Conservation (phyloP, 2,113 vertebrate species). For the Ovis canadensis region DNA sequence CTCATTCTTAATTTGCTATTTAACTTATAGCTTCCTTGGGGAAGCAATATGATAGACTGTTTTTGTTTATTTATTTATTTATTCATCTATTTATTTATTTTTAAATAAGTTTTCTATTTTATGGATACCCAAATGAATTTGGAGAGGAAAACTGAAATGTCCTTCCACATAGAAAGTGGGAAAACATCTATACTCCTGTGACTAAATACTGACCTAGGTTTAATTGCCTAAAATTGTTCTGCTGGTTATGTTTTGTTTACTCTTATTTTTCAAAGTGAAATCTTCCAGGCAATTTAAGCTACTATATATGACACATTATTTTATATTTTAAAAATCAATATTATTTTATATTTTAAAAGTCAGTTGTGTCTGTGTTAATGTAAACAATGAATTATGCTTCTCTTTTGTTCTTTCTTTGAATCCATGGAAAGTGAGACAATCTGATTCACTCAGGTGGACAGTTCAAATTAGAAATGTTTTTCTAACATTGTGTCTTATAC, state of each 20-base stretch:
- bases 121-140: not conserved
- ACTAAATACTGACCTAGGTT: not conserved
- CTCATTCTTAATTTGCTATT: slow-evolving; percentile 12
- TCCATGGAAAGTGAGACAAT: not conserved
- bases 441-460: not conserved
- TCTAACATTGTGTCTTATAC: not conserved
- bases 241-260: not conserved
- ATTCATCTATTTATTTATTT: not conserved
- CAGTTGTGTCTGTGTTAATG: not conserved
- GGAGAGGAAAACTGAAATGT: not conserved
- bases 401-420: not conserved
- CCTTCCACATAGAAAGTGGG: not conserved
- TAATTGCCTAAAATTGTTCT: not conserved
- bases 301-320: not conserved
- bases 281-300: not conserved
- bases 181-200: not conserved
- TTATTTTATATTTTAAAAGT: not conserved
- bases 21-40: not conserved
- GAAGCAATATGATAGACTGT: not conserved
- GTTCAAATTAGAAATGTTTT: not conserved
- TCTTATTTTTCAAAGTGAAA: not conserved
- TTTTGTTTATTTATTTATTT: not conserved
- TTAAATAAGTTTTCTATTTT: not conserved
- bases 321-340: not conserved
- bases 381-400: not conserved